Percentiles rank a stretch among this genome's conserved stretches.
phyloP scores from a whole-genome alignment of 1,140 invertebrate species.

The Danaus melanippus region DNA sequence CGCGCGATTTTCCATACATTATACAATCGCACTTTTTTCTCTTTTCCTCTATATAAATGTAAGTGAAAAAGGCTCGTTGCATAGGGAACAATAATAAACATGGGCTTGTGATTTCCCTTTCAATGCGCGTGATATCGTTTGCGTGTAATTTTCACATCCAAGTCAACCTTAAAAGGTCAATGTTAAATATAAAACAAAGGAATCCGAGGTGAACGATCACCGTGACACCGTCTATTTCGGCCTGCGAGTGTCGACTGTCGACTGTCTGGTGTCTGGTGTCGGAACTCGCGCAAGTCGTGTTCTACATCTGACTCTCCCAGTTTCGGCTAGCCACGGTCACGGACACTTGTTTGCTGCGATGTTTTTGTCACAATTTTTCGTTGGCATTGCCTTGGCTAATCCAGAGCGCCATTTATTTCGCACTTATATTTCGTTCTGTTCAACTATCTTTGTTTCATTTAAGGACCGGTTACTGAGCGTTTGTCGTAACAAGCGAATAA shows the following conservation, averaged over 20 bases:
- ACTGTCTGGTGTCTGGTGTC: constrained; percentile 6
- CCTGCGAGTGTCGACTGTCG: constrained; percentile 2
- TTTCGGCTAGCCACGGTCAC: constrained; percentile 55
- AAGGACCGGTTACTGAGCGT: no score
- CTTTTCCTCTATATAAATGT: no score
- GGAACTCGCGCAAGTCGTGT: constrained; percentile 30
- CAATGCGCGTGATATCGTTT: no score
- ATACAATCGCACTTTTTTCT: background rate
- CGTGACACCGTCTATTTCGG: constrained; percentile 16
- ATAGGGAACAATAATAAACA: no score
- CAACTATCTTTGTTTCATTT: no score
- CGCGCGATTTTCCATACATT: background rate
- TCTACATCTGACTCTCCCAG: constrained; percentile 47
- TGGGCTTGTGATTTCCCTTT: no score
- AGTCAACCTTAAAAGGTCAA: constrained; percentile 19
- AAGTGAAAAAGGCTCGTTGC: no score
- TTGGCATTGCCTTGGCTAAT: constrained; percentile 9
- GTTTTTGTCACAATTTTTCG: constrained; percentile 27
- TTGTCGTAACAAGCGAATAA: no score
- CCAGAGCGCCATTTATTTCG: background rate
- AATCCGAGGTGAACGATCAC: constrained; percentile 13
- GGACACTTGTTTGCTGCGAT: constrained; percentile 40
- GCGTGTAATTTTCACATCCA: background rate
- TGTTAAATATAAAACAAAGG: constrained; percentile 21
- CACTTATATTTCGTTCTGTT: no score